Evolutionary conservation across 2,113 vertebrate genomes (phyloP).

Genomic region (Calidris pugnax): DNA sequence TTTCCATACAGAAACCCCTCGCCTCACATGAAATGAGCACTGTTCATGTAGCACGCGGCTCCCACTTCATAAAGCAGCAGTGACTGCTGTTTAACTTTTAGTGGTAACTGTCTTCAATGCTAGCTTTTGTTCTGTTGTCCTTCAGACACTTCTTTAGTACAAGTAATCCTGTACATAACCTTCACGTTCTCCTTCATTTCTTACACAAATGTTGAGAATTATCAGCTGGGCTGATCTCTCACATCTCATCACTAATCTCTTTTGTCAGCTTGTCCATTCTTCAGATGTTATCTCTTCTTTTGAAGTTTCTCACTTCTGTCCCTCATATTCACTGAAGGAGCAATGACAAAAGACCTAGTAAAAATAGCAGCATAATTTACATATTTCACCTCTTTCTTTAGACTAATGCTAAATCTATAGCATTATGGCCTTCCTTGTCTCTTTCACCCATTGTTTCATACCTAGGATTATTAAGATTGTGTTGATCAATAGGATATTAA

Average conservation of each 20-base stretch:
- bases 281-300: constrained; percentile 6
- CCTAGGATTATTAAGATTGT: background rate
- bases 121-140: background rate
- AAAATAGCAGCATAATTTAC: background rate
- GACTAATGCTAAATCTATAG: background rate
- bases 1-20: background rate
- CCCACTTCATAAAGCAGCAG: background rate
- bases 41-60: background rate
- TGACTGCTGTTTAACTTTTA: background rate
- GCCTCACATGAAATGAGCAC: background rate
- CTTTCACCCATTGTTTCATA: background rate
- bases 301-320: constrained; percentile 17
- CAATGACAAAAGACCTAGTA: background rate
- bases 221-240: background rate
- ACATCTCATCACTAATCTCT: background rate
- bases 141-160: background rate
- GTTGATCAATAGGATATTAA: background rate
- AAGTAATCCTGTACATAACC: background rate
- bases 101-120: background rate
- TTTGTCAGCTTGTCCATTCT: constrained; percentile 22
- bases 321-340: background rate
- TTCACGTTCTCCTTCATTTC: background rate
- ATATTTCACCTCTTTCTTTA: background rate
- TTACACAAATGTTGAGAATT: background rate
- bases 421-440: background rate